These are phyloP conservation scores for Andrena bucephala DNA, from an alignment of 2,888 invertebrate genomes.

Conservation along the genomic window DNA sequence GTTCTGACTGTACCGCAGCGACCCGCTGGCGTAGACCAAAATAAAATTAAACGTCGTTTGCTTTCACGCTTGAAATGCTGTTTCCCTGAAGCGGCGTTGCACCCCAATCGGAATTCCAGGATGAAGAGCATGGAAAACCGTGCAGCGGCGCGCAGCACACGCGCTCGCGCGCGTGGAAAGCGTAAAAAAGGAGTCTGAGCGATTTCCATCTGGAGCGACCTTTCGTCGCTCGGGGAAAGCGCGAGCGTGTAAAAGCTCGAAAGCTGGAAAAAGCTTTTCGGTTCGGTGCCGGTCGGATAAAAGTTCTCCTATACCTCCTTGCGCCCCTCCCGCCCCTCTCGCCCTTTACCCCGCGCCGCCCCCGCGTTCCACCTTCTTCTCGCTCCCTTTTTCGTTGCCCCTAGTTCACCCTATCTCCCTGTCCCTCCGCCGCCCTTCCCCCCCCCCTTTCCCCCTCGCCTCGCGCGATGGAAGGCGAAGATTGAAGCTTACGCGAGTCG, in stretches of 20 bases:
- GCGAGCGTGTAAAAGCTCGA: conserved; percentile 76
- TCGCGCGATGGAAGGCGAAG: conserved; percentile 72
- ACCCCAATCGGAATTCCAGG: conserved; percentile 8
- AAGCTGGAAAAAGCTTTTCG: conserved; percentile 79
- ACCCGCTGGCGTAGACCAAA: conserved; percentile 3
- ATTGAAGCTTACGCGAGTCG: conserved; percentile 75
- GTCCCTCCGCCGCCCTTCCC: conserved; percentile 32
- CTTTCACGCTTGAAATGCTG: conserved; percentile 12
- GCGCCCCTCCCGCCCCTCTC: conserved; percentile 46
- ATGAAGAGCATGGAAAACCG: neutral
- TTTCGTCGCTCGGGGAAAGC: conserved; percentile 64
- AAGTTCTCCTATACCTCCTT: conserved; percentile 78
- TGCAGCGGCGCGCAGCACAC: neutral
- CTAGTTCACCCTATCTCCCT: conserved; percentile 37
- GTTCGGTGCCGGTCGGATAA: conserved; percentile 77
- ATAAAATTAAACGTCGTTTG: conserved; percentile 4
- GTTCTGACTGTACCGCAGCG: neutral
- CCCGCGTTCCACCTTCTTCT: conserved; percentile 45
- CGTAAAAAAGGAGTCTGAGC: conserved; percentile 43
- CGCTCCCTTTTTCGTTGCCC: conserved; percentile 49
- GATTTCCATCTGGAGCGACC: conserved; percentile 71
- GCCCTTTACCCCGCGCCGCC: conserved; percentile 16
- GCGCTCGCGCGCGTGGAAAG: conserved; percentile 8
- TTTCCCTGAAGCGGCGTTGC: neutral
- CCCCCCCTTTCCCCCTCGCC: conserved; percentile 20